phyloP scores from a whole-genome alignment of 2,797 vertebrate genomes.

The Epinephelus coioides region DNA sequence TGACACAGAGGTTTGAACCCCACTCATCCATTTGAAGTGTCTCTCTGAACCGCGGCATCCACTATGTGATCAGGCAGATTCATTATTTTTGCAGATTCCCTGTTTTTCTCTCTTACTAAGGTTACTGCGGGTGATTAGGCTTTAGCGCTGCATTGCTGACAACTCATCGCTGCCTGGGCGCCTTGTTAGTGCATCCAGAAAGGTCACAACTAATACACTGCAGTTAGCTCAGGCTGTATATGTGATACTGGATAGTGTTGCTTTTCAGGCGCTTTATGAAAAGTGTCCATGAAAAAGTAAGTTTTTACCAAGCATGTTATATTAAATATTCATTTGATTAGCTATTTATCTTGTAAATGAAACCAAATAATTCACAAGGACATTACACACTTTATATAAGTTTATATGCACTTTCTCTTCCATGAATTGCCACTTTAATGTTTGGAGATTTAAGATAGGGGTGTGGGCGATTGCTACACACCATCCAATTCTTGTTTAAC shows the following conservation, averaged over 20 bases:
- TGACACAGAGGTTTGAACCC: constrained; percentile 49
- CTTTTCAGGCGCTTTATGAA: not conserved
- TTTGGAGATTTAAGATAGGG: too few relatives aligned
- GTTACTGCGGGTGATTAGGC: constrained; percentile 52
- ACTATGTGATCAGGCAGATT: constrained; percentile 39
- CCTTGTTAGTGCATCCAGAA: constrained; percentile 64
- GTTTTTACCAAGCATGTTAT: not conserved
- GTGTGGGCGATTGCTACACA: not conserved
- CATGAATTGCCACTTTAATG: too few relatives aligned
- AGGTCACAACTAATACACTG: constrained; percentile 63
- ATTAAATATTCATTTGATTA: not conserved
- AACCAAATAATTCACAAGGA: not conserved
- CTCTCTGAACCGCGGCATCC: constrained; percentile 26
- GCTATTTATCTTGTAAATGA: not conserved
- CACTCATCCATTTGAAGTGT: constrained; percentile 51
- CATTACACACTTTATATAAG: too few relatives aligned
- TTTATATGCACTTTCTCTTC: too few relatives aligned
- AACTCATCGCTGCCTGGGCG: constrained; percentile 39
- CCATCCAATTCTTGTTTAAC: not conserved
- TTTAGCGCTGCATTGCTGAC: constrained; percentile 49
- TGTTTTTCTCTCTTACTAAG: constrained; percentile 39
- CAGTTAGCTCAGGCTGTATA: constrained; percentile 25
- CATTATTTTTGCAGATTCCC: constrained; percentile 45
- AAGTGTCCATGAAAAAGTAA: not conserved
- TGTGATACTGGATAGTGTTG: not conserved